phyloP scores from a whole-genome alignment of 2,113 vertebrate species.

The Apodemus speciosus region DNA sequence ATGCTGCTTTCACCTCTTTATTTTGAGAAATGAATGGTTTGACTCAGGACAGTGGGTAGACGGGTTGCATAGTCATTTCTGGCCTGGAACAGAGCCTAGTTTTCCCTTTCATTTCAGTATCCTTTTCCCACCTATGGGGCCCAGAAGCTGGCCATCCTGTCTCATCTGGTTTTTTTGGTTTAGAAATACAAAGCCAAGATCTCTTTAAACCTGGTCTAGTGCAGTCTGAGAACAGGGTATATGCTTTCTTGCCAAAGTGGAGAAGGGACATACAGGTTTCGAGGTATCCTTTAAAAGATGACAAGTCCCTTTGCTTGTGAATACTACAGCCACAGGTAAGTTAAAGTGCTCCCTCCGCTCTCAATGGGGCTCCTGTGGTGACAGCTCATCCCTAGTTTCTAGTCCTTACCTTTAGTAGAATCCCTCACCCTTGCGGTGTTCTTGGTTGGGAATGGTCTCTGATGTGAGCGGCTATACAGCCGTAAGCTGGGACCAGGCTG shows the following conservation, averaged over 20 bases:
- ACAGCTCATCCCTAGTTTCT: neutral
- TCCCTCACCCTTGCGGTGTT: neutral
- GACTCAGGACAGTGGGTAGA: neutral
- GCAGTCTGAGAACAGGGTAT: neutral
- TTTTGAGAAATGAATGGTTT: neutral
- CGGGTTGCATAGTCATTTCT: neutral
- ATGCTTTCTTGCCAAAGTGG: neutral
- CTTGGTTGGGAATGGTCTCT: neutral
- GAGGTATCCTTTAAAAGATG: neutral
- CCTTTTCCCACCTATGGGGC: neutral
- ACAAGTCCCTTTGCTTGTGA: neutral
- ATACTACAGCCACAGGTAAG: neutral
- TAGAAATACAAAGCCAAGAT: slow-evolving; percentile 5
- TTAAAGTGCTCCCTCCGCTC: neutral
- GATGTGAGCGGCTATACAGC: neutral
- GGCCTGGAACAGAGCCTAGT: neutral
- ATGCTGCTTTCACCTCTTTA: slow-evolving; percentile 73
- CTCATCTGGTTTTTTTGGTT: neutral
- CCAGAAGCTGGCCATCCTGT: neutral
- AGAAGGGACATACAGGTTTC: neutral
- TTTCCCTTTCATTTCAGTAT: neutral
- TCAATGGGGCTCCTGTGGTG: neutral
- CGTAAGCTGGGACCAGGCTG: slow-evolving; percentile 2
- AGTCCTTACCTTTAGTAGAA: neutral
- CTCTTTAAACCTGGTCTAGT: slow-evolving; percentile 23